Evolutionary conservation across 2,797 vertebrate genomes (phyloP).

Genomic region (Acridotheres tristis): DNA sequence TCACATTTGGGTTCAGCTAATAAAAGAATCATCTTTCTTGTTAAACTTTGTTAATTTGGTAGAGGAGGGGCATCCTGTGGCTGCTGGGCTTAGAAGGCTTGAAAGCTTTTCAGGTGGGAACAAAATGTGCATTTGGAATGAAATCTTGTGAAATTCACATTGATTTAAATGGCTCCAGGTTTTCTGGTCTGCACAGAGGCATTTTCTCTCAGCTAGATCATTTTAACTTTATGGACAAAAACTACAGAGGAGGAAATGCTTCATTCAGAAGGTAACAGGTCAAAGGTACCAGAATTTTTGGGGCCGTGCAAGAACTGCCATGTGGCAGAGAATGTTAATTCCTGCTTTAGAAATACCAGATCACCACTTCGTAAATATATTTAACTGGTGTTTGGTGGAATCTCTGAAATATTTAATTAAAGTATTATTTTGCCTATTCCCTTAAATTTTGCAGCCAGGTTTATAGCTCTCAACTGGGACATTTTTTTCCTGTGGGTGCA

Average conservation of each 20-base stretch:
- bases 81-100: rapidly evolving
- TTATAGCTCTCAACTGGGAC: background rate
- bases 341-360: background rate
- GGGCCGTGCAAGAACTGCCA: background rate
- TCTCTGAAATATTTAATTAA: background rate
- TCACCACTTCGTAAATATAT: background rate
- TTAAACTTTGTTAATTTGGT: background rate
- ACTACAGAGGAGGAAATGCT: background rate
- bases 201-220: background rate
- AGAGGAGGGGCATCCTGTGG: background rate
- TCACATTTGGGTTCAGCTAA: background rate
- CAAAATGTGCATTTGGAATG: background rate
- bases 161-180: background rate
- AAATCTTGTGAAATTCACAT: background rate
- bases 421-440: background rate
- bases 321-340: background rate
- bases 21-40: background rate
- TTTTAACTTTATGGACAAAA: background rate
- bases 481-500: background rate
- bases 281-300: background rate
- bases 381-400: background rate
- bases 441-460: background rate
- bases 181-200: background rate
- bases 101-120: background rate
- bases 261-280: background rate